A percentile compares a stretch with the other conserved stretches of the same genome.
Conservation (phyloP, 2,113 vertebrate genomes). For the Colius striatus region DNA sequence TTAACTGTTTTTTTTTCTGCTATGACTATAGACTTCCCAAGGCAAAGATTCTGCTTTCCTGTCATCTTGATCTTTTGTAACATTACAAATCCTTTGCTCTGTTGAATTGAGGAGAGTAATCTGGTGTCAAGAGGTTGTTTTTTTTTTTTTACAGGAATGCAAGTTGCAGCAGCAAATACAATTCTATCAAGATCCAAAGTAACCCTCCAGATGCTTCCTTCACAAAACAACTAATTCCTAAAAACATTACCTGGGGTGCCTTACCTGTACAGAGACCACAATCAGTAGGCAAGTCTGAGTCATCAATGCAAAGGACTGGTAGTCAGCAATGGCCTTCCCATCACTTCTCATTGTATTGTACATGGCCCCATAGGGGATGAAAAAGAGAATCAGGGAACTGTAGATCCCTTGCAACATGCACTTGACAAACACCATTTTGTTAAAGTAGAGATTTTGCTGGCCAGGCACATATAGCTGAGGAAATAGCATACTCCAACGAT, state of each 20-base stretch:
- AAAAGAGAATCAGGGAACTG: slow-evolving; percentile 94
- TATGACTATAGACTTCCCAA: background rate
- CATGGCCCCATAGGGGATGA: slow-evolving; percentile 88
- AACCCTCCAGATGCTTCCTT: background rate
- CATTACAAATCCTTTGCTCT: background rate
- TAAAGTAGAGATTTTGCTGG: slow-evolving; percentile 91
- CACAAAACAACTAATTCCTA: background rate
- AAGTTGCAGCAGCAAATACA: background rate
- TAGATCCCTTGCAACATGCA: slow-evolving; percentile 89
- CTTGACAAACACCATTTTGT: slow-evolving; percentile 83
- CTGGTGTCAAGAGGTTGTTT: background rate
- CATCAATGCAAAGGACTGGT: slow-evolving; percentile 91
- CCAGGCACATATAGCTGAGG: slow-evolving; percentile 92
- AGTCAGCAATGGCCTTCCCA: slow-evolving; percentile 89
- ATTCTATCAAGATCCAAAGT: background rate
- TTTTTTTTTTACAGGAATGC: background rate
- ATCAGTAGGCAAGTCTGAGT: slow-evolving; percentile 90
- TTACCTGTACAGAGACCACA: slow-evolving; percentile 88
- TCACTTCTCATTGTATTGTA: slow-evolving; percentile 84
- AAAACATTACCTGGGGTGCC: background rate
- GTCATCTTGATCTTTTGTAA: background rate
- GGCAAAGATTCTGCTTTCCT: background rate
- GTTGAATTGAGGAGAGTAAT: background rate
- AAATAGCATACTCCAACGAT: slow-evolving; percentile 88
- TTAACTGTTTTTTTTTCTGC: background rate